phyloP scores from a whole-genome alignment of 2,888 invertebrate genomes.

The Eupithecia abbreviata region DNA sequence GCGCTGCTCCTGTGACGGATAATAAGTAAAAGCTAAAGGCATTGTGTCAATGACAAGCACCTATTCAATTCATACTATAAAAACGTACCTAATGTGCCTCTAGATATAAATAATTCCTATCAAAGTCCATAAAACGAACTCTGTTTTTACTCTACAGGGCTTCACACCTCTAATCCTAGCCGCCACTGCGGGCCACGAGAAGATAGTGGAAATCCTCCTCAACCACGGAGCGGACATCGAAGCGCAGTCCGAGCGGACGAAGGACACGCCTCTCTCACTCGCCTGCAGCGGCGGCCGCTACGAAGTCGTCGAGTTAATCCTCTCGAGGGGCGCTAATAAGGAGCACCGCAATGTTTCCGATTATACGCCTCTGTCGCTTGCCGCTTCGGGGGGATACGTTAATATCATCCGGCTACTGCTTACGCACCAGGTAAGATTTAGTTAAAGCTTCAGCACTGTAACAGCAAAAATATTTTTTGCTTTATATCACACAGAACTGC shows the following conservation, averaged over 20 bases:
- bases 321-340: constrained; percentile 96
- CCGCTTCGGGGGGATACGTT: constrained; percentile 99
- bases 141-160: constrained; percentile 76
- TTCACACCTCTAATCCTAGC: constrained; percentile 98
- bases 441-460: not conserved
- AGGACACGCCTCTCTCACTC: constrained; percentile 98
- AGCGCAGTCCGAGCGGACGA: constrained; percentile 99
- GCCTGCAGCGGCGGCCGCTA: constrained; percentile 99
- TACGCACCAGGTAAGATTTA: constrained; percentile 87
- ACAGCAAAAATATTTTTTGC: not conserved
- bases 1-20: too few species aligned
- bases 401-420: constrained; percentile 98
- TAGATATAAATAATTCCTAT: not conserved
- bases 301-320: constrained; percentile 95
- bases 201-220: constrained; percentile 95
- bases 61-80: not conserved
- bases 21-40: too few species aligned
- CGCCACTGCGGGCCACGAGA: constrained; percentile 94
- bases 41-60: too few species aligned
- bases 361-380: constrained; percentile 99
- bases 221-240: constrained; percentile 98
- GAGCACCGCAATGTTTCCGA: constrained; percentile 99
- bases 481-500: not conserved
- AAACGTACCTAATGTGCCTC: not conserved
- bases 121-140: not conserved